Conservation (phyloP, 2,113 vertebrate genomes). For the Podiceps cristatus region DNA sequence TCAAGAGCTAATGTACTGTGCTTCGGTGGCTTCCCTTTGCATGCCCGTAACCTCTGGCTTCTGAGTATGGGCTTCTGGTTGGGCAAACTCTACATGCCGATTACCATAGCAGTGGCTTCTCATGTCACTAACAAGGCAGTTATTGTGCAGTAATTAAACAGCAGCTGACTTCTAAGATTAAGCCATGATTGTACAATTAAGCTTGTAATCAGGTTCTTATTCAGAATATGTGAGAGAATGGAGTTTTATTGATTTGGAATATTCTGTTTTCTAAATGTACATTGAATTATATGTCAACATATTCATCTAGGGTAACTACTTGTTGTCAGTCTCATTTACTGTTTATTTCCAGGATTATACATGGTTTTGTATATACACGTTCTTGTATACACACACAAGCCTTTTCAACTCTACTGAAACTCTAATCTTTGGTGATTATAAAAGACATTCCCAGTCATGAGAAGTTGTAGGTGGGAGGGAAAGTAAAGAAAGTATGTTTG, state of each 20-base stretch:
- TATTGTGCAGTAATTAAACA: conserved; percentile 73
- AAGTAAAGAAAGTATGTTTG: not conserved
- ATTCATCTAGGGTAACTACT: not conserved
- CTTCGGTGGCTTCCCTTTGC: not conserved
- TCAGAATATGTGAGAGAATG: conserved; percentile 46
- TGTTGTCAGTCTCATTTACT: not conserved
- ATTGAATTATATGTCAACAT: conserved; percentile 26
- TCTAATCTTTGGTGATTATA: not conserved
- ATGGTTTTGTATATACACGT: not conserved
- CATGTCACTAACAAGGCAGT: conserved; percentile 64
- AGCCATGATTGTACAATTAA: conserved; percentile 69
- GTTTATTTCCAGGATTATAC: not conserved
- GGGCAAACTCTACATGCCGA: not conserved
- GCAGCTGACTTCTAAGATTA: conserved; percentile 61
- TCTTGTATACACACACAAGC: not conserved
- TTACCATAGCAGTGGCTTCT: conserved; percentile 17
- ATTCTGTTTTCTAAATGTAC: conserved; percentile 47
- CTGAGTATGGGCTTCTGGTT: not conserved
- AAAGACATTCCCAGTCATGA: not conserved
- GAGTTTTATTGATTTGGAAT: conserved; percentile 36
- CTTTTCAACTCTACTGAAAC: not conserved
- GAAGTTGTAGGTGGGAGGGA: not conserved
- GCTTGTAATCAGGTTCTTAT: conserved; percentile 66
- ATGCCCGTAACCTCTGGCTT: not conserved
- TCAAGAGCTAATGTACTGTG: fast-evolving